Base-by-base conservation (phyloP, 2,797 vertebrate species). In the Periparus ater region DNA sequence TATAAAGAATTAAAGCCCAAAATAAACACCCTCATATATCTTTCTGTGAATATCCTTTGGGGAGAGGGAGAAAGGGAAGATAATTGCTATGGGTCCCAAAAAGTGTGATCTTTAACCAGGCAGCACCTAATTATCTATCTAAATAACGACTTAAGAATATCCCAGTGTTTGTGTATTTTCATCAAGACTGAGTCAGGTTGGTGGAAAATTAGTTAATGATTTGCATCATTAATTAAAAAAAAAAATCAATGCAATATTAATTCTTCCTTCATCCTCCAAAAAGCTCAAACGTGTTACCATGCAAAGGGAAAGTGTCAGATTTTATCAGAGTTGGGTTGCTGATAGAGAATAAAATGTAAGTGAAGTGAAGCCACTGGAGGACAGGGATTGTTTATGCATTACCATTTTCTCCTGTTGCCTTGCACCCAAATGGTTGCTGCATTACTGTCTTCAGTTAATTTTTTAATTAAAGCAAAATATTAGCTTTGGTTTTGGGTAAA, bases 41-140 rank as follows among this genome's bases (percentile, higher is more conserved):
- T 61, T 0, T 44, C 26, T 26, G 16, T 29, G 11, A 38, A 15
- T 34, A 20, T 34, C 65, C 22, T 53, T 30, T 62, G 18, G 21
- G 53, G 29, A 73, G 30, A 15, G 2, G 14, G 10, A 68, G 38
- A 82, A 85, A 58, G 66, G 40, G 44, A 54, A 61, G 16, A 8
- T 62, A 36, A 54, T 68, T 50, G 50, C 30, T 44, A 13, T 22
- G 26, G 14, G 17, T n/a, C 70, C 34, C 55, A 50, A 53, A 91
- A 72, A 26, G 18, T 61, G 15, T 0, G 0, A 11, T 62, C 38
- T 75, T 90, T 77, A 78, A 54, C 17, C 1, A 3, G 42, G 32
- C 20, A 44, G 8, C 11, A 29, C 11, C 3, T 60, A 58, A 11
- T 3, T 50, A 42, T 30, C 29, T 60, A 7, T 5, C 20, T 58